Conservation (phyloP, 2,113 vertebrate genomes). For the Herpetotheres cachinnans region DNA sequence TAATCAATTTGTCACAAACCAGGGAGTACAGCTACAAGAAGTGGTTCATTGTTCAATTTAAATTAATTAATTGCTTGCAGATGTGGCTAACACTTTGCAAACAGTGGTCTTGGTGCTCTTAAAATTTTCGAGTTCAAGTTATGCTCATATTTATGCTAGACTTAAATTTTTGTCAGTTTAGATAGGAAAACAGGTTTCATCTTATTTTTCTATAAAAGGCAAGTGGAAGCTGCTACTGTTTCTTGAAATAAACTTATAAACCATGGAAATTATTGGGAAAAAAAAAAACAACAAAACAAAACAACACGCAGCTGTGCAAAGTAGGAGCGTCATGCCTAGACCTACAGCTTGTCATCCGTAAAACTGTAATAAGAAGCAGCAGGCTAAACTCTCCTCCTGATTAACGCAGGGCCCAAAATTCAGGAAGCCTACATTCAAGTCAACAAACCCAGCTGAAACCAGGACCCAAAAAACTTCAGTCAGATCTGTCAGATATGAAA, state of each 20-base stretch:
- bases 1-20: constrained; percentile 21
- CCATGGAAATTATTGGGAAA: fast-evolving
- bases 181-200: fast-evolving
- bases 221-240: not conserved
- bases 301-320: not conserved
- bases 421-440: not conserved
- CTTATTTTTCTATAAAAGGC: not conserved
- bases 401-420: not conserved
- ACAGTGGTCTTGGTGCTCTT: not conserved
- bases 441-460: not conserved
- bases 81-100: not conserved
- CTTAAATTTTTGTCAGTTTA: not conserved
- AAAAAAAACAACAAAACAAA: not conserved
- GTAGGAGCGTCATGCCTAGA: not conserved
- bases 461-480: not conserved
- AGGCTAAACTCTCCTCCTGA: not conserved
- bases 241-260: not conserved
- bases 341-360: not conserved
- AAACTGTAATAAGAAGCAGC: not conserved
- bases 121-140: not conserved
- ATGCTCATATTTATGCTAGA: not conserved
- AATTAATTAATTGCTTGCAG: constrained; percentile 6
- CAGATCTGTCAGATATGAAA: not conserved
- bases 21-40: not conserved
- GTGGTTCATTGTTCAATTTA: not conserved